Evolutionary conservation across 2,888 invertebrate species (phyloP).

Genomic region (Dugesia japonica): DNA sequence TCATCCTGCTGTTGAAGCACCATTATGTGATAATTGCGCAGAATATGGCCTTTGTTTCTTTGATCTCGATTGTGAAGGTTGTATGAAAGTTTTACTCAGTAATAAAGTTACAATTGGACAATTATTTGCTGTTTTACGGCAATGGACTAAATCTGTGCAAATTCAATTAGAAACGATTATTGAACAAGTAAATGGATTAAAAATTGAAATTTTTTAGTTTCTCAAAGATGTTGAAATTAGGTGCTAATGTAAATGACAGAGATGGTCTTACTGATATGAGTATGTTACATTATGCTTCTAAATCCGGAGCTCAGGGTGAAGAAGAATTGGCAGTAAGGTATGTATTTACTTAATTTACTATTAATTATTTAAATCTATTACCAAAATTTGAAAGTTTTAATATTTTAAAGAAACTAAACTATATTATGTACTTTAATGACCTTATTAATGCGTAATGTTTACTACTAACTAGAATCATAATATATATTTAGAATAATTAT

Average conservation of each 20-base stretch:
- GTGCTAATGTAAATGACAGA: constrained; percentile 50
- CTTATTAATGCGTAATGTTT: too few species aligned
- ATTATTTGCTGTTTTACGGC: constrained; percentile 50
- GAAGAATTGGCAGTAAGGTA: constrained; percentile 41
- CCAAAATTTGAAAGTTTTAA: too few species aligned
- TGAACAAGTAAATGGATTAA: constrained; percentile 42
- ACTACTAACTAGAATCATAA: too few species aligned
- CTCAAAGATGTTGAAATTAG: constrained; percentile 46
- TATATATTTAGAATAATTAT: too few species aligned
- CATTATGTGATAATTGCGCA: constrained; percentile 48
- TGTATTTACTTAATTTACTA: too few species aligned
- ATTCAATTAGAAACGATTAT: constrained; percentile 47
- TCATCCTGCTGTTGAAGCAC: constrained; percentile 49
- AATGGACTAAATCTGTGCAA: constrained; percentile 52
- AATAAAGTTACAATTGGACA: constrained; percentile 45
- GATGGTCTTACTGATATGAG: constrained; percentile 52
- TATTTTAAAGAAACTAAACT: too few species aligned
- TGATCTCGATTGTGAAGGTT: constrained; percentile 49
- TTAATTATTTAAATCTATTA: too few species aligned
- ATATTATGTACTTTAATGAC: too few species aligned
- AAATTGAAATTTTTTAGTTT: too few species aligned
- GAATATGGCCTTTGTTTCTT: constrained; percentile 48
- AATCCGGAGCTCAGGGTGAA: constrained; percentile 49
- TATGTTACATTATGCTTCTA: constrained; percentile 50
- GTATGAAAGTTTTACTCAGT: constrained; percentile 36